phyloP scores from a whole-genome alignment of 2,797 vertebrate genomes.

The Poeciliopsis paucimaculata region DNA sequence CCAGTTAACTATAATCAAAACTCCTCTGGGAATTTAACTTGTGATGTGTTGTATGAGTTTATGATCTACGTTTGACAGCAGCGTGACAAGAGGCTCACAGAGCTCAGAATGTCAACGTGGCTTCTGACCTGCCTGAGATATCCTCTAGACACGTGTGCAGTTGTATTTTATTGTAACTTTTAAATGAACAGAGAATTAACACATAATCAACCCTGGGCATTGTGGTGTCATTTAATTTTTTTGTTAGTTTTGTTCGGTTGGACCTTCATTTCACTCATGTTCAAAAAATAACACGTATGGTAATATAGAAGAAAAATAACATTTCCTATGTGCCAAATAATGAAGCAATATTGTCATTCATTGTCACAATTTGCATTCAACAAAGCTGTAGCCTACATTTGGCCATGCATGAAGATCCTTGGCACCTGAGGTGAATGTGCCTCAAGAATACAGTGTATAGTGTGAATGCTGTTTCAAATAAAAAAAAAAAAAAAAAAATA shows the following conservation, averaged over 20 bases:
- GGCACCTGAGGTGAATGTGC: slow-evolving; percentile 79
- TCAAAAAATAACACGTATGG: slow-evolving; percentile 38
- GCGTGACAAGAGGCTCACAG: slow-evolving; percentile 17
- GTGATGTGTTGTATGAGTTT: slow-evolving; percentile 53
- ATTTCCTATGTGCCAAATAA: slow-evolving; percentile 83
- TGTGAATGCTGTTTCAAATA: slow-evolving; percentile 85
- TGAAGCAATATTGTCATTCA: slow-evolving; percentile 85
- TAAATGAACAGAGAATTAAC: slow-evolving; percentile 49
- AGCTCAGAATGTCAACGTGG: slow-evolving; percentile 48
- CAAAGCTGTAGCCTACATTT: slow-evolving; percentile 68
- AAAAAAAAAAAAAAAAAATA: slow-evolving; percentile 57
- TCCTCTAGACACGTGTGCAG: slow-evolving; percentile 60
- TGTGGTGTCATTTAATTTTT: background rate
- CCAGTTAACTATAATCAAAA: slow-evolving; percentile 46
- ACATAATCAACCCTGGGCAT: slow-evolving; percentile 33
- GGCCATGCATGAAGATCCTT: slow-evolving; percentile 80
- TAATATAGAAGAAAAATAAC: slow-evolving; percentile 38
- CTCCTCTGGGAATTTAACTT: slow-evolving; percentile 70
- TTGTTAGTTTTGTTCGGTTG: background rate
- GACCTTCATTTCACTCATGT: slow-evolving; percentile 36
- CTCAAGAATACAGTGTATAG: slow-evolving; percentile 75
- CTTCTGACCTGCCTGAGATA: slow-evolving; percentile 47
- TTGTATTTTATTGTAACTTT: slow-evolving; percentile 66
- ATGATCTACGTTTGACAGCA: slow-evolving; percentile 36
- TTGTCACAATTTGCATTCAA: slow-evolving; percentile 74